Conservation (phyloP, 2,113 vertebrate genomes). For the Porphyrio hochstetteri region DNA sequence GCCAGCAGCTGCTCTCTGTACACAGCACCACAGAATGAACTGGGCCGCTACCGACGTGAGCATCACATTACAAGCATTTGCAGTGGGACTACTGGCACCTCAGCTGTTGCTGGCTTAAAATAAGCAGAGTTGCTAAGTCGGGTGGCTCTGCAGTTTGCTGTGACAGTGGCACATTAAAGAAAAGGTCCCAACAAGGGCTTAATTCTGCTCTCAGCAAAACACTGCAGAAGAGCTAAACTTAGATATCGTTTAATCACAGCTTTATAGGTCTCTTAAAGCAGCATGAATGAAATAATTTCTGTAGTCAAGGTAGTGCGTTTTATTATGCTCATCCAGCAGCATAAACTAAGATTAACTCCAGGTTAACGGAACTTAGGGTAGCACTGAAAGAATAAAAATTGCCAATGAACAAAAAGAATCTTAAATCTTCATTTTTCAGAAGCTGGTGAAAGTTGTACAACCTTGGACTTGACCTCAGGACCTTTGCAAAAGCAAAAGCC, state of each 20-base stretch:
- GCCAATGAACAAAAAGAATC: background rate
- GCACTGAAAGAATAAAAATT: slow-evolving; percentile 10
- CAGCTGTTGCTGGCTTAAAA: slow-evolving; percentile 54
- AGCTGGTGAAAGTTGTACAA: background rate
- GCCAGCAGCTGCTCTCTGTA: background rate
- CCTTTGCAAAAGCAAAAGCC: background rate
- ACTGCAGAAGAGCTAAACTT: slow-evolving; percentile 27
- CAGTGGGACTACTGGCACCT: background rate
- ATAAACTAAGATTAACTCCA: slow-evolving; percentile 51
- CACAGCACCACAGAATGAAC: background rate
- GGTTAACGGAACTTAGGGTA: slow-evolving; percentile 45
- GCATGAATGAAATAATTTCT: slow-evolving; percentile 27
- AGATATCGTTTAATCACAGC: slow-evolving; percentile 42
- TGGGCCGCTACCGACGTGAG: background rate
- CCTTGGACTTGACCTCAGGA: background rate
- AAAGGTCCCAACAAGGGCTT: slow-evolving; percentile 26
- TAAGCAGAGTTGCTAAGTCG: slow-evolving; percentile 30
- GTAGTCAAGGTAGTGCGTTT: slow-evolving; percentile 9
- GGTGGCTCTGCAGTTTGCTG: background rate
- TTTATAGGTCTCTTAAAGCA: slow-evolving; percentile 44
- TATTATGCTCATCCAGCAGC: slow-evolving; percentile 32
- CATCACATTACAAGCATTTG: slow-evolving; percentile 27
- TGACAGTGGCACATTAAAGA: background rate
- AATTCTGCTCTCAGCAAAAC: slow-evolving; percentile 45
- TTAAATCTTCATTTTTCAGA: background rate